phyloP scores from a whole-genome alignment of 2,888 invertebrate species.

The Pasiphila rectangulata region DNA sequence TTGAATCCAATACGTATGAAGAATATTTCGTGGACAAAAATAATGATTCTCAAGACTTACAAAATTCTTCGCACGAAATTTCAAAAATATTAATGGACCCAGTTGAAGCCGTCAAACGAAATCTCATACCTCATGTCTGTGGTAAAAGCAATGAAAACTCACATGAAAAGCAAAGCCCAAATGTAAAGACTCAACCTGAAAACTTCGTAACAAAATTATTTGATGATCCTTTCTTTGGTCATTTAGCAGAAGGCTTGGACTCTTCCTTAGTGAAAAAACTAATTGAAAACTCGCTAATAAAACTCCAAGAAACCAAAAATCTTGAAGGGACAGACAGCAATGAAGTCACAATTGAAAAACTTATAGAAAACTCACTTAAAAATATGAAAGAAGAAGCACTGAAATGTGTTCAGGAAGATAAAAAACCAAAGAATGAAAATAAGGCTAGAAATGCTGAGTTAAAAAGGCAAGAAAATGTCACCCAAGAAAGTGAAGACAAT shows the following conservation, averaged over 20 bases:
- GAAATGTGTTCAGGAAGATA: slow-evolving; percentile 33
- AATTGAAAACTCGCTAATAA: slow-evolving; percentile 84
- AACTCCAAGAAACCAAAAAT: slow-evolving; percentile 76
- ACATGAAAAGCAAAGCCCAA: slow-evolving; percentile 36
- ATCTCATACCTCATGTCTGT: slow-evolving; percentile 89
- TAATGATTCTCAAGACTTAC: slow-evolving; percentile 34
- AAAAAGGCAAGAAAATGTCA: slow-evolving; percentile 47
- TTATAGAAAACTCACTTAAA: slow-evolving; percentile 74
- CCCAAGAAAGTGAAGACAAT: slow-evolving; percentile 72
- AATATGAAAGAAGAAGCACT: slow-evolving; percentile 63
- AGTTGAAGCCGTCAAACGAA: slow-evolving; percentile 87
- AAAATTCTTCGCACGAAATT: slow-evolving; percentile 58
- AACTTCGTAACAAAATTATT: slow-evolving; percentile 81
- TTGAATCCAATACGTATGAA: slow-evolving; percentile 65
- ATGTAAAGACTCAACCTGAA: slow-evolving; percentile 44
- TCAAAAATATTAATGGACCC: slow-evolving; percentile 84
- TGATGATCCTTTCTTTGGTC: slow-evolving; percentile 83
- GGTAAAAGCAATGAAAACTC: slow-evolving; percentile 76
- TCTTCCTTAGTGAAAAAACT: slow-evolving; percentile 82
- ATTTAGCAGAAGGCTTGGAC: slow-evolving; percentile 83
- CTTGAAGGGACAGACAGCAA: slow-evolving; percentile 70
- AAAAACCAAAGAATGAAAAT: slow-evolving; percentile 46
- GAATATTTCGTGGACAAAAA: slow-evolving; percentile 61
- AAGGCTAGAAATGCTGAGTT: slow-evolving; percentile 42
- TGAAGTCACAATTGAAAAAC: slow-evolving; percentile 72